These are phyloP conservation scores for Aplochiton taeniatus DNA, from an alignment of 2,797 vertebrate genomes.

Conservation along the genomic window DNA sequence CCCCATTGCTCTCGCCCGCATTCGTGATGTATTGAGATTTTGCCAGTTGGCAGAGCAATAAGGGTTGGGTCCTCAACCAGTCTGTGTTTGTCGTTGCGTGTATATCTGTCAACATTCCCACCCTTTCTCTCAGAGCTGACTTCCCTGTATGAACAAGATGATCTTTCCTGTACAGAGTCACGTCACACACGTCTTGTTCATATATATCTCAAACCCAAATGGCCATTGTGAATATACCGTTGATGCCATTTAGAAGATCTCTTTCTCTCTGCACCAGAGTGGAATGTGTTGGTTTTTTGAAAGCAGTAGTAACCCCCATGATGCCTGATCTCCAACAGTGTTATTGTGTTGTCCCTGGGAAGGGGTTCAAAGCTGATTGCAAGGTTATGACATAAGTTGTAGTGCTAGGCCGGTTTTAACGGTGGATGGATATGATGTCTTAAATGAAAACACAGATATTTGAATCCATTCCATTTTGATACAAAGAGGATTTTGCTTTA, in stretches of 20 bases:
- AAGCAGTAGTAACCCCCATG: conserved; percentile 20
- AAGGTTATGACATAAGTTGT: not conserved
- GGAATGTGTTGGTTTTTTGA: conserved; percentile 17
- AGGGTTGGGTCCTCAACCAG: conserved; percentile 32
- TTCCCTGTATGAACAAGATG: conserved; percentile 3
- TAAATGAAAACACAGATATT: conserved; percentile 1
- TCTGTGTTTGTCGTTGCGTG: conserved; percentile 27
- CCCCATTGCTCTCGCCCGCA: conserved; percentile 54
- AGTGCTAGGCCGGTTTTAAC: not conserved
- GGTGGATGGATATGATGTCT: not conserved
- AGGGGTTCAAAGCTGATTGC: not conserved
- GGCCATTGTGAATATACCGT: conserved; percentile 30
- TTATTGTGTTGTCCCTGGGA: conserved; percentile 15
- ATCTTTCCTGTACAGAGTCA: conserved; percentile 38
- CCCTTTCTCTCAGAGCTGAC: conserved; percentile 17
- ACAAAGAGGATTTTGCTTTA: not conserved
- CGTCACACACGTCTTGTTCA: conserved; percentile 16
- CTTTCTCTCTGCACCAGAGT: conserved; percentile 16
- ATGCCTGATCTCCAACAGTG: conserved; percentile 17
- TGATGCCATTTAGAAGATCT: conserved; percentile 38
- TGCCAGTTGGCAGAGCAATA: conserved; percentile 52
- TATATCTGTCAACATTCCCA: conserved; percentile 24
- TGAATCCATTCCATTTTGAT: conserved; percentile 22
- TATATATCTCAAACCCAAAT: conserved; percentile 2
- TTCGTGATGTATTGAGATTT: conserved; percentile 38